Percentiles rank a stretch among this genome's conserved stretches.
These are phyloP conservation scores for Apostichopus parvimensis DNA, from an alignment of 35 echinoderm and acorn worm genomes.

Conservation along the genomic window DNA sequence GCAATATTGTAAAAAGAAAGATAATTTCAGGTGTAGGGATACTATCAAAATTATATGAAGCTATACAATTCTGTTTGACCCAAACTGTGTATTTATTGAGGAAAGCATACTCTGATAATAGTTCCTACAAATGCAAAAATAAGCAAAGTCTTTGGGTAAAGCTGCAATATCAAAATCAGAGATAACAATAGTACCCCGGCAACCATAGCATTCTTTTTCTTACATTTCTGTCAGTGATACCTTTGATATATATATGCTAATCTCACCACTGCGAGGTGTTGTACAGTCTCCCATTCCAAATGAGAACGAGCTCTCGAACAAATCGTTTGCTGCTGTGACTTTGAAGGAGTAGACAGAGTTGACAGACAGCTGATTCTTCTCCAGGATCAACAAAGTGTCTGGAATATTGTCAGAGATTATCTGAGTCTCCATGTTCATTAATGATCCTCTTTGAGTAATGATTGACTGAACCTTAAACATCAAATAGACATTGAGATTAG, in stretches of 20 bases:
- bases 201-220: too few relatives aligned
- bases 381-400: not conserved
- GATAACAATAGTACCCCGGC: too few relatives aligned
- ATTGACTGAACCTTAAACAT: not conserved
- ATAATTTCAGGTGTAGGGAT: too few relatives aligned
- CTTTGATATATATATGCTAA: not conserved
- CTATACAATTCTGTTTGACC: too few relatives aligned
- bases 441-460: not conserved
- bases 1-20: too few relatives aligned
- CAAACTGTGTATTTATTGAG: too few relatives aligned
- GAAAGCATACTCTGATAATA: not conserved
- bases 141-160: too few relatives aligned
- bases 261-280: constrained; percentile 4
- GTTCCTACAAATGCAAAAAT: too few relatives aligned
- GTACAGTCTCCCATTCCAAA: not conserved
- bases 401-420: not conserved
- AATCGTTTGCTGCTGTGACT: not conserved
- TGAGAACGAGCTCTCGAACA: not conserved
- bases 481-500: too few relatives aligned
- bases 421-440: not conserved
- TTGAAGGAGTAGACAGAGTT: constrained; percentile 17
- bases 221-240: too few relatives aligned
- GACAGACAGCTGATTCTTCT: not conserved
- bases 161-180: too few relatives aligned
- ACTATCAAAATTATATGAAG: too few relatives aligned